A percentile compares a stretch with the other conserved stretches of the same genome.
phyloP scores from a whole-genome alignment of 2,797 vertebrate genomes.

The Iguana delicatissima region DNA sequence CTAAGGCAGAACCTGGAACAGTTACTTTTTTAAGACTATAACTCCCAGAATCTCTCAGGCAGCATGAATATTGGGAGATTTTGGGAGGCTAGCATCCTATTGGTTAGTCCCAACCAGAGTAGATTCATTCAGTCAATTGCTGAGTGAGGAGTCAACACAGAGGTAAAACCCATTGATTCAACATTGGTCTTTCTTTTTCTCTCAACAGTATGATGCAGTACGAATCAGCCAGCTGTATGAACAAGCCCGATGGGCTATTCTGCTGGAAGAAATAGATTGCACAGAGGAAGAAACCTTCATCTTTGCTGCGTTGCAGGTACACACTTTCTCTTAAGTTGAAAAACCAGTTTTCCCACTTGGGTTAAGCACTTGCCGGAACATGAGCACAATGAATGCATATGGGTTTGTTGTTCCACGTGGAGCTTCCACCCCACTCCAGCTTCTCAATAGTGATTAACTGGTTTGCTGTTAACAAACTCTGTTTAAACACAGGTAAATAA shows the following conservation, averaged over 20 bases:
- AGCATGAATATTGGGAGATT: too few relatives aligned
- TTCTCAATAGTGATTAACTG: conserved; percentile 1
- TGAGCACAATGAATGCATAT: conserved; percentile 15
- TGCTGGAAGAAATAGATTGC: conserved; percentile 96
- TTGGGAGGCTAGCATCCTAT: too few relatives aligned
- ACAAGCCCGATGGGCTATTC: conserved; percentile 95
- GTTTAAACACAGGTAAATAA: conserved; percentile 27
- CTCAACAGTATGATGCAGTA: conserved; percentile 91
- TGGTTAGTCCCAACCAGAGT: too few relatives aligned
- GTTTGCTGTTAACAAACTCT: not conserved
- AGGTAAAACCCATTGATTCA: too few relatives aligned
- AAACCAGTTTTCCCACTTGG: conserved; percentile 48
- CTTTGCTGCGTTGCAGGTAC: conserved; percentile 96
- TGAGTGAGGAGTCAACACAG: too few relatives aligned
- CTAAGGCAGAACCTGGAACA: not conserved
- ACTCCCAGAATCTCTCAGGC: too few relatives aligned
- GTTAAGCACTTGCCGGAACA: conserved; percentile 51
- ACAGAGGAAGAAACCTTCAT: conserved; percentile 99
- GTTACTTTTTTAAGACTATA: too few relatives aligned
- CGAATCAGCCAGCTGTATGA: conserved; percentile 98
- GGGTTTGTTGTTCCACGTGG: conserved; percentile 18
- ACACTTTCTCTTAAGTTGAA: conserved; percentile 49
- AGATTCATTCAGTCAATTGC: too few relatives aligned
- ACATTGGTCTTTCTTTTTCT: not conserved
- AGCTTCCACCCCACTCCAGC: not conserved